Base-by-base conservation (phyloP, 2,797 vertebrate genomes). In the Muraenolepis orangiensis region DNA sequence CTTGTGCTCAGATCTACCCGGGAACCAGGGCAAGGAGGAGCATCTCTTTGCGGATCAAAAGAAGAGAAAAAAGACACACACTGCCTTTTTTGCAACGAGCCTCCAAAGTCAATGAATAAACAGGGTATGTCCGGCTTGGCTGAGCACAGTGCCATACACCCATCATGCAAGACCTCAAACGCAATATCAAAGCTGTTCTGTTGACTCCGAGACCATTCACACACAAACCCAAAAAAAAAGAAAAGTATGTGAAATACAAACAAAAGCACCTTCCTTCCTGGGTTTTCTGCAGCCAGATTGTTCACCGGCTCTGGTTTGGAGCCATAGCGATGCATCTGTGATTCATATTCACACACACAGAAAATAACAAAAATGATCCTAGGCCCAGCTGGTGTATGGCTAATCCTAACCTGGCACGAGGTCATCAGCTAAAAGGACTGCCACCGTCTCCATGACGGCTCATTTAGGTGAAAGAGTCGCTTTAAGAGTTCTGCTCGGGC, bases 391-490 rank as follows among this genome's bases (percentile, higher is more conserved):
- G 73, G 66, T 26, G 73, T 84, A 73, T 71, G 67, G 74, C 77
- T 67, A 30, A 73, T 80, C 70, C 29, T 73, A 80, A 83, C 77
- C 67, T 85, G 85, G 84, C 85, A 80, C 72, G 69, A 66, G 46
- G 70, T 76, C 26, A 10, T 26, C 73, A 16, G 38, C n/a, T 71
- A 74, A 77, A n/a, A 81, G 81, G 74, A 72, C 83, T 89, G 86
- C 88, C 83, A 90, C 82, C 81, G 72, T 76, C 69, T 74, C 74
- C 71, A 40, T 73, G 78, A 72, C 79, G 75, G 79, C 67, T 80
- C 81, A 89, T 81, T 78, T 76, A 84, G 77, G 75, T 85, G 81
- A 84, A n/a, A 82, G 80, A 81, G 81, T 82, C 75, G 76, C 57
- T 76, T 74, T 76, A 38, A 82, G 77, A 40, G 81, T 85, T n/a